Percentiles rank a stretch among this genome's conserved stretches.
Conservation (phyloP, 1,140 invertebrate species). For the Melitaea cinxia region DNA sequence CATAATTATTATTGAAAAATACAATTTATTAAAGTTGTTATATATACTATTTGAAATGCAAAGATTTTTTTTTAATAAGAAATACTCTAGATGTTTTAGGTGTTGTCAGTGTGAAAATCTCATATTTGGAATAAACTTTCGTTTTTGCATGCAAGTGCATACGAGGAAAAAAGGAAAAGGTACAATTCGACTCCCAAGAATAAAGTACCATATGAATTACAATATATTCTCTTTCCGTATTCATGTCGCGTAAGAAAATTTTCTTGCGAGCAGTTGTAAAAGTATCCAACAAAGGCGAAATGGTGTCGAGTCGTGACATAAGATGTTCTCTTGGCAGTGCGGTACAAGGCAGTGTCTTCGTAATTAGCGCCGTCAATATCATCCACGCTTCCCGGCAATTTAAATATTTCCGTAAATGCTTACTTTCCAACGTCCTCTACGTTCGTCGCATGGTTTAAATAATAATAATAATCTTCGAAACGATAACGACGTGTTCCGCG, state of each 20-base stretch:
- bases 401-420: constrained; percentile 34
- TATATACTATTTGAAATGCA: too few species aligned
- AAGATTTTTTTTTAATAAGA: too few species aligned
- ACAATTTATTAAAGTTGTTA: too few species aligned
- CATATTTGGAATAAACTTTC: too few species aligned
- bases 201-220: constrained; percentile 25
- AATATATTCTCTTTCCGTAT: constrained; percentile 23
- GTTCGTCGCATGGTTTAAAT: constrained; percentile 53
- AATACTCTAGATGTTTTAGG: too few species aligned
- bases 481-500: constrained; percentile 59
- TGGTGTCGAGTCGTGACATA: constrained; percentile 23
- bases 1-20: too few species aligned
- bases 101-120: too few species aligned
- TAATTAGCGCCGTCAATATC: constrained; percentile 28
- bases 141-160: not conserved
- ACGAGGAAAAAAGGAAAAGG: not conserved
- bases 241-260: constrained; percentile 27
- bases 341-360: constrained; percentile 13
- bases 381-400: constrained; percentile 46
- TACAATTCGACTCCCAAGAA: constrained; percentile 12
- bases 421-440: constrained; percentile 49
- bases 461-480: constrained; percentile 70
- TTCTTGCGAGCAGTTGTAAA: constrained; percentile 24
- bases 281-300: constrained; percentile 30
- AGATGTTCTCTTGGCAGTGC: constrained; percentile 23